A percentile compares a stretch with the other conserved stretches of the same genome.
Evolutionary conservation across 2,888 invertebrate species (phyloP).

Genomic region (Melanophora roralis): DNA sequence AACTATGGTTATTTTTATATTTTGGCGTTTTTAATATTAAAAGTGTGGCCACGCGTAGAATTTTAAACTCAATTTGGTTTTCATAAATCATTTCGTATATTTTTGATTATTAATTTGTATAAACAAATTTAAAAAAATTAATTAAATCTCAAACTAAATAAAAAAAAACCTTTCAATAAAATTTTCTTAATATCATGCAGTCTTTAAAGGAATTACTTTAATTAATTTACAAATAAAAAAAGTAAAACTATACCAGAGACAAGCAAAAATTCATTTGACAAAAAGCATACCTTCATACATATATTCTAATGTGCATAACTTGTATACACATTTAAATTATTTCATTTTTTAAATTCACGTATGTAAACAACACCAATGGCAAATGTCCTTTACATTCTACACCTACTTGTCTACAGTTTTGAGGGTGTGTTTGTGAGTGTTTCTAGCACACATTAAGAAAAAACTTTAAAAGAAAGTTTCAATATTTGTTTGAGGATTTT

Average conservation of each 20-base stretch:
- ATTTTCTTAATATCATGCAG: no score
- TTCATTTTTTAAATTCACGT: no score
- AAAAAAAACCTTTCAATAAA: not conserved
- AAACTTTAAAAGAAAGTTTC: not conserved
- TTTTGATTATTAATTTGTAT: no score
- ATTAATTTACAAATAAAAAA: no score
- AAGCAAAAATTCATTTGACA: not conserved
- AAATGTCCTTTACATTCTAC: not conserved
- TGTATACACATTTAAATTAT: slow-evolving; percentile 26
- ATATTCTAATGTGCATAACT: not conserved
- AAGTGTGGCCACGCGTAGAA: no score
- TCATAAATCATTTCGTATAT: no score
- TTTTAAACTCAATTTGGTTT: no score
- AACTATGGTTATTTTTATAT: no score
- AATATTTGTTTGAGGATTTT: slow-evolving; percentile 32
- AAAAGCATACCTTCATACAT: not conserved
- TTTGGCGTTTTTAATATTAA: no score
- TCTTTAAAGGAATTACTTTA: not conserved
- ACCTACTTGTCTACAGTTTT: not conserved
- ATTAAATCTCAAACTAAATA: not conserved
- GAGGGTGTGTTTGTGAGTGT: not conserved
- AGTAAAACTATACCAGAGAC: not conserved
- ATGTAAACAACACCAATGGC: no score
- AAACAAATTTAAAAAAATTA: not conserved
- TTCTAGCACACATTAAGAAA: not conserved